phyloP scores from a whole-genome alignment of 35 echinoderm and acorn worm species.

The Nesometra sesokonis region DNA sequence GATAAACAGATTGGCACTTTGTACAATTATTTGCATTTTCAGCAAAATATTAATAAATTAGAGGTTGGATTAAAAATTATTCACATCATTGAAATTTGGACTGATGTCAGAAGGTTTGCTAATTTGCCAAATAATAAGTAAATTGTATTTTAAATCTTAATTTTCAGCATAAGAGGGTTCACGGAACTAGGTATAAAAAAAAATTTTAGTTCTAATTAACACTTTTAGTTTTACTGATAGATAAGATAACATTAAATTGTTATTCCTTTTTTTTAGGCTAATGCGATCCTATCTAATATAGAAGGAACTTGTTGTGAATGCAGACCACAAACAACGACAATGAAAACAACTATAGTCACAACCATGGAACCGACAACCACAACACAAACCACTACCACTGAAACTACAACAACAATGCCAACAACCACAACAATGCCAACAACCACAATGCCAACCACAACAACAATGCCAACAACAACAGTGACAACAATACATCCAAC shows the following conservation, averaged over 20 bases:
- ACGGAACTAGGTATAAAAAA: too few species aligned
- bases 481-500: background rate
- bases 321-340: background rate
- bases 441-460: background rate
- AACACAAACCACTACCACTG: background rate
- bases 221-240: too few species aligned
- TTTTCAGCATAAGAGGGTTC: too few species aligned
- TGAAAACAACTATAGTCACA: background rate
- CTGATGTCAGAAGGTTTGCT: too few species aligned
- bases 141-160: too few species aligned
- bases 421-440: background rate
- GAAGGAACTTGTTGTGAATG: background rate
- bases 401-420: background rate
- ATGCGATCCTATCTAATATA: background rate
- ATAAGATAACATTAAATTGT: background rate
- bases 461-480: background rate
- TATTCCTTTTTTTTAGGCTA: background rate
- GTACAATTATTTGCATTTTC: too few species aligned
- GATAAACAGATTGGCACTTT: too few species aligned
- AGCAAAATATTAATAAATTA: too few species aligned
- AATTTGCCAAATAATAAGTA: too few species aligned
- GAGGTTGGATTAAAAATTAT: too few species aligned
- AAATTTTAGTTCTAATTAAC: too few species aligned
- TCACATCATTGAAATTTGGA: too few species aligned
- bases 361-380: background rate